Evolutionary conservation across 2,113 vertebrate genomes (phyloP).

Genomic region (Paramormyrops kingsleyae): DNA sequence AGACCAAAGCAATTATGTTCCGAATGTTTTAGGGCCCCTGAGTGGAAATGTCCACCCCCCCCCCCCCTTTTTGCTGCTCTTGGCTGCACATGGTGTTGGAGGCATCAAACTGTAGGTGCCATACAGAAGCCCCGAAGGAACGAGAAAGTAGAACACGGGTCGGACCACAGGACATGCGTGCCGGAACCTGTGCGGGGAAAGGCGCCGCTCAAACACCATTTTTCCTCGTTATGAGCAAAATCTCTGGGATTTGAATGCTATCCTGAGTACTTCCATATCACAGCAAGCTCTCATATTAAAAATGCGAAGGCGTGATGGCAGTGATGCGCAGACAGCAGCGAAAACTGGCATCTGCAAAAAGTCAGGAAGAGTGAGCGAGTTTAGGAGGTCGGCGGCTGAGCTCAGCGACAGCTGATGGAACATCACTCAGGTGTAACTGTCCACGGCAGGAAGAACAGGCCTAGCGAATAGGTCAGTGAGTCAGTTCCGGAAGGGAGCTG

Average conservation of each 20-base stretch:
- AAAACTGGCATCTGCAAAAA: neutral
- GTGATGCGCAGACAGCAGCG: neutral
- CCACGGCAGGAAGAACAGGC: neutral
- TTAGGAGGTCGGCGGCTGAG: conserved; percentile 27
- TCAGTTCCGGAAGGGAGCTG: neutral
- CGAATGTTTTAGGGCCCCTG: neutral
- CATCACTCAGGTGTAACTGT: conserved; percentile 27
- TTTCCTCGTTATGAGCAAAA: neutral
- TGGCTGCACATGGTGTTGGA: neutral
- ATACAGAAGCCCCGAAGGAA: neutral
- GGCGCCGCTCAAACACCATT: neutral
- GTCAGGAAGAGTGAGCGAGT: conserved; percentile 27
- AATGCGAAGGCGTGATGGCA: neutral
- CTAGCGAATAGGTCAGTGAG: neutral
- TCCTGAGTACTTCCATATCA: neutral
- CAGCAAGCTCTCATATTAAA: neutral
- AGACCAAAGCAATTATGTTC: neutral
- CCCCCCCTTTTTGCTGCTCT: neutral
- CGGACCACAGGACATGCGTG: no score
- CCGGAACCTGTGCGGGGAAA: neutral
- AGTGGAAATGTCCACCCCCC: neutral
- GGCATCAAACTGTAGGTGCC: neutral
- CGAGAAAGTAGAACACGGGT: neutral
- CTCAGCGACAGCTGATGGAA: conserved; percentile 2
- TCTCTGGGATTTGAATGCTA: neutral